A percentile compares a stretch with the other conserved stretches of the same genome.
Conservation (phyloP, 1,140 invertebrate genomes). For the Laupala kohalensis region DNA sequence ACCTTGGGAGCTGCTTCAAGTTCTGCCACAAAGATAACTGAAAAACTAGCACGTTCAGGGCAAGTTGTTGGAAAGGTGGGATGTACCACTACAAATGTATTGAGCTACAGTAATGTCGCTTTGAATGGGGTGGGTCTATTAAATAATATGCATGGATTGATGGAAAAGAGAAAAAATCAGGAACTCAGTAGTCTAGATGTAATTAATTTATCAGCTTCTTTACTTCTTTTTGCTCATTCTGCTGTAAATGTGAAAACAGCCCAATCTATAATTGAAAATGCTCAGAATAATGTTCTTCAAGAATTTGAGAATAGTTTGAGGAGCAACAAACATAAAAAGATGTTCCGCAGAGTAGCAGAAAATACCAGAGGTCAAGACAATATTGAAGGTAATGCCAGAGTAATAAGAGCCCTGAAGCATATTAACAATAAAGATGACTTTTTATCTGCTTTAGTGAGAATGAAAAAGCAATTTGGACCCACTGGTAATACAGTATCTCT, state of each 20-base stretch:
- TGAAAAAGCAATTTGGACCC: slow-evolving; percentile 16
- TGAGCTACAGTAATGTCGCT: neutral
- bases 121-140: neutral
- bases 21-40: neutral
- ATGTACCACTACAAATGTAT: neutral
- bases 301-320: slow-evolving; percentile 13
- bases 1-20: neutral
- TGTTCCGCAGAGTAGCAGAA: slow-evolving; percentile 17
- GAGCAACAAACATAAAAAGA: slow-evolving; percentile 18
- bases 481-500: neutral
- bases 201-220: slow-evolving; percentile 26
- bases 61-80: neutral
- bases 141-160: neutral
- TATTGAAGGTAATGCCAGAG: slow-evolving; percentile 15
- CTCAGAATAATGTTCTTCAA: slow-evolving; percentile 19
- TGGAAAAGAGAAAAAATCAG: neutral
- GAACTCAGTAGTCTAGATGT: slow-evolving; percentile 9
- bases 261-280: slow-evolving; percentile 25
- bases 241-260: slow-evolving; percentile 25
- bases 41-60: neutral
- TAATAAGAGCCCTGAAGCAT: slow-evolving; percentile 14
- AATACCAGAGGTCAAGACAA: slow-evolving; percentile 15
- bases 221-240: slow-evolving; percentile 28
- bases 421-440: slow-evolving; percentile 18
- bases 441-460: slow-evolving; percentile 15